Base-by-base conservation (phyloP, 2,113 vertebrate species). In the Charina bottae region DNA sequence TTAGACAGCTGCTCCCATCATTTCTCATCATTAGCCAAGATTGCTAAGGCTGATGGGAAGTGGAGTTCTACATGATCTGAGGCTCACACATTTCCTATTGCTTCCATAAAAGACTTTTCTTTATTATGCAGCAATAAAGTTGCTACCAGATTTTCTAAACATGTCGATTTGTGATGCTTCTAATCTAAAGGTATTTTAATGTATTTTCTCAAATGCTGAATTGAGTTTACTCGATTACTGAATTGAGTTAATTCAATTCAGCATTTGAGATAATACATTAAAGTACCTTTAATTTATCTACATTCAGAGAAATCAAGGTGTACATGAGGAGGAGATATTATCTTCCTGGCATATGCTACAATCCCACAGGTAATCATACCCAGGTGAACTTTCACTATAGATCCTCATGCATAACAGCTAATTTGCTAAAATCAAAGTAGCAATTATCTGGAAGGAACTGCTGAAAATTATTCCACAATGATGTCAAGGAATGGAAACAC, bases 291-390 rank as follows among this genome's bases (percentile, higher is more conserved):
- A 46, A 46, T 46, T 46, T 91, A 87, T 91, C 90, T 91, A 93
- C n/a, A n/a, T n/a, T n/a, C 93, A 95, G 92, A 0, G 62, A 55
- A 11, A 90, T 92, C 94, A 92, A 94, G 89, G 91, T 89, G 92
- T 92, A 92, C 49, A 78, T 89, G 88, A 46, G 85, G 4, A 84
- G 11, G 53, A 93, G 42, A 90, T 68, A 92, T 64, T 33, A 53
- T 89, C 94, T 89, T 85, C 64, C 49, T 87, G 68, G 92, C 85
- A 85, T 1, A 95, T 84, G 28, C 28, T 85, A 60, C 28, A 17
- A 58, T 90, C 85, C 28, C 6, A 21, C 42, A 85, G 37, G 53
- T 53, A 89, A 49, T 21, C 55, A 53, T 55, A 55, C 24, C 37
- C 60, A 60, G 26, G 83, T 62, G 46, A n/a, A 90, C 15, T 90